Evolutionary conservation across 2,888 invertebrate species (phyloP).

Genomic region (Dasysyrphus tricinctus): DNA sequence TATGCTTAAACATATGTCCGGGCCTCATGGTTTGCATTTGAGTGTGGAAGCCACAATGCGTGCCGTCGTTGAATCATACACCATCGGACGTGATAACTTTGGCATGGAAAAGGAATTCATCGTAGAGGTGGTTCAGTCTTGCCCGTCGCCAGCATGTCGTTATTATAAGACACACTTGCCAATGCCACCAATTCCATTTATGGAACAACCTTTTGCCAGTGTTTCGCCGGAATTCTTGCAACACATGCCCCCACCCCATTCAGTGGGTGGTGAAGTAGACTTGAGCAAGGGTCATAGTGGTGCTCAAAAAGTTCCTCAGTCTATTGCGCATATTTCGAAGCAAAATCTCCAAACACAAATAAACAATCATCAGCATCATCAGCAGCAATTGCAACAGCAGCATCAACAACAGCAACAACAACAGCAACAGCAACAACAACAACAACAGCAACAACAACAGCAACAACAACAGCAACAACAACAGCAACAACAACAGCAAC

Average conservation of each 20-base stretch:
- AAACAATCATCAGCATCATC: constrained; percentile 80
- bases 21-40: constrained; percentile 92
- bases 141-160: constrained; percentile 93
- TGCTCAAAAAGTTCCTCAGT: constrained; percentile 73
- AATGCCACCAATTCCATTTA: constrained; percentile 83
- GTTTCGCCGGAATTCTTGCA: constrained; percentile 88
- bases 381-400: constrained; percentile 73
- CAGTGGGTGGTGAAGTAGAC: constrained; percentile 80
- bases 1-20: constrained; percentile 95
- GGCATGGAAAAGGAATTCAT: constrained; percentile 96
- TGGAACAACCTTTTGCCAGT: constrained; percentile 82
- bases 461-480: constrained; percentile 89
- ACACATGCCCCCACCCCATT: constrained; percentile 84
- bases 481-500: constrained; percentile 78
- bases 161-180: constrained; percentile 93
- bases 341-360: constrained; percentile 82
- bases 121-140: constrained; percentile 94
- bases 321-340: constrained; percentile 81
- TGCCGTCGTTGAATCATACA: constrained; percentile 93
- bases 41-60: constrained; percentile 93
- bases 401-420: constrained; percentile 85
- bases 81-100: constrained; percentile 85
- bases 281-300: constrained; percentile 77
- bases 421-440: constrained; percentile 86
- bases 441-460: constrained; percentile 84